Conservation (phyloP, 2,888 invertebrate species). For the Masnerella sp. region DNA sequence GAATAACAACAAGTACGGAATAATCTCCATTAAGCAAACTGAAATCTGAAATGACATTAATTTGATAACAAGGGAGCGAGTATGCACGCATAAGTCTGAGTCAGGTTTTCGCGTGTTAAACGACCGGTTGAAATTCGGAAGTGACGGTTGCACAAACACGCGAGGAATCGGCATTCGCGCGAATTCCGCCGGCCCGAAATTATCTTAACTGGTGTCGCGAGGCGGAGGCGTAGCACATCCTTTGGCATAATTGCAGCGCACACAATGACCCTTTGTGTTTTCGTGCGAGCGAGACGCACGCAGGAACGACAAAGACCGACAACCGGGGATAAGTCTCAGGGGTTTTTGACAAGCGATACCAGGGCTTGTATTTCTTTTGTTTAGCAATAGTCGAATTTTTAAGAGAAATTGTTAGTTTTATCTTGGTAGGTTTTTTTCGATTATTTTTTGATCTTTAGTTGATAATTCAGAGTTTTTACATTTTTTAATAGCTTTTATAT, state of each 20-base stretch:
- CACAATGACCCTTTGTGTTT: constrained; percentile 55
- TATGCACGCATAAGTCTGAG: constrained; percentile 15
- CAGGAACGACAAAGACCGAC: constrained; percentile 11
- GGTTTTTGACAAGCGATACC: too few relatives aligned
- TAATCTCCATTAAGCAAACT: constrained; percentile 1
- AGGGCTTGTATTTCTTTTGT: too few relatives aligned
- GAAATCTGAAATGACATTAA: neutral
- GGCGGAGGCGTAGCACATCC: constrained; percentile 45
- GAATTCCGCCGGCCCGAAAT: constrained; percentile 49
- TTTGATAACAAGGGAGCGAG: constrained; percentile 7
- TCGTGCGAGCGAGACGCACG: constrained; percentile 15
- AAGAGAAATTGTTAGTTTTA: too few relatives aligned
- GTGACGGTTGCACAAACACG: constrained; percentile 39
- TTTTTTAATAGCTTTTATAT: too few relatives aligned
- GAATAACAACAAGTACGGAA: too few relatives aligned
- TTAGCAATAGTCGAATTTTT: too few relatives aligned
- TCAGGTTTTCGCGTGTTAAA: constrained; percentile 6
- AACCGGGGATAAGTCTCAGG: too few relatives aligned
- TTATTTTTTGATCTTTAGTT: too few relatives aligned
- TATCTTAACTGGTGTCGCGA: constrained; percentile 40
- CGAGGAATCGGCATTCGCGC: constrained; percentile 40
- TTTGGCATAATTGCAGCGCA: constrained; percentile 43
- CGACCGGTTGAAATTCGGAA: constrained; percentile 31
- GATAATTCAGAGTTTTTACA: too few relatives aligned
- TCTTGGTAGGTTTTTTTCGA: too few relatives aligned